Evolutionary conservation across 2,888 invertebrate genomes (phyloP).

Genomic region (Spodoptera littoralis): DNA sequence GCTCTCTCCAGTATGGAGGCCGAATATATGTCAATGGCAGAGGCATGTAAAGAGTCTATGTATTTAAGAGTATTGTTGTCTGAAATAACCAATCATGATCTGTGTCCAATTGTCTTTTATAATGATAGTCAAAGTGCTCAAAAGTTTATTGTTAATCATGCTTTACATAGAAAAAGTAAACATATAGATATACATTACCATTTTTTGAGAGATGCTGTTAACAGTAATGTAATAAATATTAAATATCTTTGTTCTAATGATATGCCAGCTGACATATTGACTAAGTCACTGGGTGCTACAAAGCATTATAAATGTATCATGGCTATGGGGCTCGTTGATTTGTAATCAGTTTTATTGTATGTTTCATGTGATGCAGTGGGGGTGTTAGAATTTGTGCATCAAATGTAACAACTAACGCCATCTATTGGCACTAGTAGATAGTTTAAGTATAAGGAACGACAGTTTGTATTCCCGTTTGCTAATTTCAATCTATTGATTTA

Average conservation of each 20-base stretch:
- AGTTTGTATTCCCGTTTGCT: too few species aligned
- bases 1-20: not conserved
- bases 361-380: too few species aligned
- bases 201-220: not conserved
- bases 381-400: too few species aligned
- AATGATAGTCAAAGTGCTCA: not conserved
- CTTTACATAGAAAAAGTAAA: not conserved
- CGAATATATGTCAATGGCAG: not conserved
- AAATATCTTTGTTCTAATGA: not conserved
- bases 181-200: constrained; percentile 1
- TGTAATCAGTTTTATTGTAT: too few species aligned
- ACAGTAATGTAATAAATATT: not conserved
- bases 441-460: too few species aligned
- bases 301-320: not conserved
- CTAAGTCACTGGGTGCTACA: too few species aligned
- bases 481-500: too few species aligned
- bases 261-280: not conserved
- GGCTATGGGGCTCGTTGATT: not conserved
- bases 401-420: too few species aligned
- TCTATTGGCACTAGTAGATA: too few species aligned
- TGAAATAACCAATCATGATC: not conserved
- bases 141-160: not conserved
- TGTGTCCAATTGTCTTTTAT: not conserved
- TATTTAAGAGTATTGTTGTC: not conserved
- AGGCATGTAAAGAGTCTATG: not conserved